Percentiles rank a stretch among this genome's conserved stretches.
Conservation (phyloP, 2,888 invertebrate genomes). For the Eumerus sabulonum region DNA sequence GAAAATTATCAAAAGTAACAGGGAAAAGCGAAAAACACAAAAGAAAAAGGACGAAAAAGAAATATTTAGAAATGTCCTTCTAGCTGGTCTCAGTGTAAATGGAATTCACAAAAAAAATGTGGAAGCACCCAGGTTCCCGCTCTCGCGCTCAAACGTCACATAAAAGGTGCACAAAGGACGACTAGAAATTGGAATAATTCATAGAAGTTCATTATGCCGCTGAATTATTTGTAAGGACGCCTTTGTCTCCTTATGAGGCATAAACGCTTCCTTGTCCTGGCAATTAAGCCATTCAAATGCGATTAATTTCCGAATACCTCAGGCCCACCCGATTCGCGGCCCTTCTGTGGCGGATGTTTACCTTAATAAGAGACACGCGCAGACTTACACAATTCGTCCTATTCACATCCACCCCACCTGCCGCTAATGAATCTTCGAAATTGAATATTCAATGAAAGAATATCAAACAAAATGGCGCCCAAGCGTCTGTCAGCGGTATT, state of each 20-base stretch:
- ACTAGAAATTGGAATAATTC: constrained; percentile 63
- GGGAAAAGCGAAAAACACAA: constrained; percentile 2
- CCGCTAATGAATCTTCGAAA: no score
- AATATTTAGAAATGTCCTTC: constrained; percentile 37
- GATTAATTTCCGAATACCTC: constrained; percentile 43
- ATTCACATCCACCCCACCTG: no score
- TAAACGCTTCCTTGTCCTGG: constrained; percentile 17
- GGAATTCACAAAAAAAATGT: constrained; percentile 9
- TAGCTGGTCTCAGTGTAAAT: constrained; percentile 38
- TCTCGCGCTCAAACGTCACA: neutral
- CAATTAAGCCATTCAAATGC: constrained; percentile 60
- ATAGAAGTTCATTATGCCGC: constrained; percentile 58
- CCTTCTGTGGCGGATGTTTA: no score
- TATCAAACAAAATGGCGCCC: no score
- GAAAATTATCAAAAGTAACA: constrained; percentile 8
- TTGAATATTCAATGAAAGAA: no score
- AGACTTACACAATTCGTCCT: no score
- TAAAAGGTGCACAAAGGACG: constrained; percentile 63
- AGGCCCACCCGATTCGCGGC: no score
- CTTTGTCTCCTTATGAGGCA: constrained; percentile 6
- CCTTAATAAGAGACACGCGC: no score
- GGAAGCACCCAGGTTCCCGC: neutral
- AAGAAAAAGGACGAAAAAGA: no score
- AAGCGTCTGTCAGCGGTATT: no score
- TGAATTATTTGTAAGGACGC: constrained; percentile 34